Evolutionary conservation across 2,888 invertebrate genomes (phyloP).

Genomic region (Pachycephus smyrnensis): DNA sequence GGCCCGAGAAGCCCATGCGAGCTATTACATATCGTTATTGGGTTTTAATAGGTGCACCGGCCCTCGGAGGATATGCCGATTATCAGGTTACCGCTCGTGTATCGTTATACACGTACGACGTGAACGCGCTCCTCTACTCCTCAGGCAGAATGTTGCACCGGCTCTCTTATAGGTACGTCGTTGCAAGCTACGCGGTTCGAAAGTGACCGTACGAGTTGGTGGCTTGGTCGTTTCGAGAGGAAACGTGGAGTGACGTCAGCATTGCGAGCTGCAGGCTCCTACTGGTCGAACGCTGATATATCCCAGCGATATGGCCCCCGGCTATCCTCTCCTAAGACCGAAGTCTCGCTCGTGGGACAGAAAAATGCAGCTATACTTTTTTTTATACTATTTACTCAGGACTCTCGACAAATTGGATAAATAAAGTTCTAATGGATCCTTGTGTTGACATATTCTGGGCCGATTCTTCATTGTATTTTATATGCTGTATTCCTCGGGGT

Average conservation of each 20-base stretch:
- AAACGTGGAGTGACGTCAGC: slow-evolving; percentile 28
- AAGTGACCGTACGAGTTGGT: slow-evolving; percentile 18
- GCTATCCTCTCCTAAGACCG: neutral
- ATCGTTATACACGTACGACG: slow-evolving; percentile 21
- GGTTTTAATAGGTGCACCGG: slow-evolving; percentile 56
- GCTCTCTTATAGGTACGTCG: slow-evolving; percentile 32
- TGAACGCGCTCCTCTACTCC: neutral
- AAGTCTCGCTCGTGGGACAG: neutral
- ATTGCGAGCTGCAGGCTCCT: neutral
- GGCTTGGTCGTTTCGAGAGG: slow-evolving; percentile 28
- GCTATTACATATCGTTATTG: slow-evolving; percentile 60
- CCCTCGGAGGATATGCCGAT: slow-evolving; percentile 55
- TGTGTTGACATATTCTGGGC: neutral
- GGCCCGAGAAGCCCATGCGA: slow-evolving; percentile 30
- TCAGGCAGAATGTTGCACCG: neutral
- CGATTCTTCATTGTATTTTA: neutral
- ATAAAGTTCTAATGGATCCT: neutral
- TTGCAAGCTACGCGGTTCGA: slow-evolving; percentile 19
- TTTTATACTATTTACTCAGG: neutral
- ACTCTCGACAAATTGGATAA: neutral
- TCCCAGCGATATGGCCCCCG: neutral
- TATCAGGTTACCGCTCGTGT: slow-evolving; percentile 54
- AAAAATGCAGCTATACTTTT: neutral
- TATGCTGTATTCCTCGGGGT: neutral
- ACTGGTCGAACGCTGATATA: neutral